phyloP scores from a whole-genome alignment of 2,888 invertebrate genomes.

The Hybos culiciformis region DNA sequence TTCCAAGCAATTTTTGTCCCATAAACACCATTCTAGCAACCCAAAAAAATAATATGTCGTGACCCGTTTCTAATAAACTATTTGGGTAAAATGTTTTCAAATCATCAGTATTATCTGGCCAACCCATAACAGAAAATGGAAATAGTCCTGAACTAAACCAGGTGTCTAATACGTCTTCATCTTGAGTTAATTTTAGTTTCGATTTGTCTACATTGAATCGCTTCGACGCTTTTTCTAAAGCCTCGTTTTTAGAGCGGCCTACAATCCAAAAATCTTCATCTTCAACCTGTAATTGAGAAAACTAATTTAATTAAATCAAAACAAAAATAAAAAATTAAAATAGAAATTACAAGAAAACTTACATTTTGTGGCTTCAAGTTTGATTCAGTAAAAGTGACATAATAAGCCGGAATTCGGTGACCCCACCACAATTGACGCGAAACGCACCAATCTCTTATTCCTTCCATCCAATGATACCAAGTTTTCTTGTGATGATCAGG shows the following conservation, averaged over 20 bases:
- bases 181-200: slow-evolving; percentile 50
- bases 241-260: slow-evolving; percentile 59
- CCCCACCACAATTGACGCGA: slow-evolving; percentile 99
- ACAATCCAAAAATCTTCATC: slow-evolving; percentile 61
- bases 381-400: slow-evolving; percentile 44
- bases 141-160: slow-evolving; percentile 98
- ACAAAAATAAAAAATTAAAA: too few relatives aligned
- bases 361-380: slow-evolving; percentile 28
- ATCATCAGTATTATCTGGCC: slow-evolving; percentile 72
- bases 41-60: slow-evolving; percentile 99
- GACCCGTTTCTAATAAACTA: slow-evolving; percentile 85
- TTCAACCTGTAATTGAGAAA: slow-evolving; percentile 29
- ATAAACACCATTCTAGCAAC: slow-evolving; percentile 99
- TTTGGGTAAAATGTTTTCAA: slow-evolving; percentile 82
- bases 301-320: background rate
- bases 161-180: slow-evolving; percentile 95
- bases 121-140: slow-evolving; percentile 93
- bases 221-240: slow-evolving; percentile 59
- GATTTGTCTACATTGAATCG: slow-evolving; percentile 46
- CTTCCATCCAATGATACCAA: slow-evolving; percentile 95
- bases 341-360: slow-evolving; percentile 14
- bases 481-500: slow-evolving; percentile 84
- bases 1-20: slow-evolving; percentile 75
- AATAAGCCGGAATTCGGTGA: slow-evolving; percentile 92
- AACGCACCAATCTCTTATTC: slow-evolving; percentile 97